A percentile compares a stretch with the other conserved stretches of the same genome.
These are phyloP conservation scores for Drosophila sp. DNA, from an alignment of 1,140 invertebrate species.

Conservation along the genomic window DNA sequence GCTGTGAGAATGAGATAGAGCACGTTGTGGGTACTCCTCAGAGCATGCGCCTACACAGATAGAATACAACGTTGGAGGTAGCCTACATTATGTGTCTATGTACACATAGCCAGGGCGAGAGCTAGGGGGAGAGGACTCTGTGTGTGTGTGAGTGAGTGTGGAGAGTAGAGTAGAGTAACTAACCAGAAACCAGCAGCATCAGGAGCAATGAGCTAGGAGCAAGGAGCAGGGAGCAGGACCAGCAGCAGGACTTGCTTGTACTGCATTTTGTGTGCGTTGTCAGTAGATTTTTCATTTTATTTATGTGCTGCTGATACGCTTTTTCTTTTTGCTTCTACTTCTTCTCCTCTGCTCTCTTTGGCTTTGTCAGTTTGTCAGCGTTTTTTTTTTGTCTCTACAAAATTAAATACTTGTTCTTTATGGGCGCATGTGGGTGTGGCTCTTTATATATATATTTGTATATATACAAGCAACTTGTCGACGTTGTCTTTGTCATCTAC, in stretches of 20 bases:
- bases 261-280: slow-evolving; percentile 72
- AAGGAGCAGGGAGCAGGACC: slow-evolving; percentile 65
- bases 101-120: neutral
- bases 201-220: slow-evolving; percentile 61
- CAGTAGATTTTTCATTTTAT: slow-evolving; percentile 82
- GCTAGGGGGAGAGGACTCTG: neutral
- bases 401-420: slow-evolving; percentile 77
- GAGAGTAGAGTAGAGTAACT: slow-evolving; percentile 4
- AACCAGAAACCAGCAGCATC: slow-evolving; percentile 2
- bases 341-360: slow-evolving; percentile 47
- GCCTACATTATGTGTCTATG: slow-evolving; percentile 79
- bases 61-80: slow-evolving; percentile 38
- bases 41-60: slow-evolving; percentile 46
- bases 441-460: slow-evolving; percentile 22
- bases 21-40: slow-evolving; percentile 40
- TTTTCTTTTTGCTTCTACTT: slow-evolving; percentile 29
- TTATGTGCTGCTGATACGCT: slow-evolving; percentile 68
- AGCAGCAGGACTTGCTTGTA: slow-evolving; percentile 62
- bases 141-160: neutral
- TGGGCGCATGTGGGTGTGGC: slow-evolving; percentile 40
- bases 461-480: slow-evolving; percentile 35
- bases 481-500: slow-evolving; percentile 55
- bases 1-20: slow-evolving; percentile 54
- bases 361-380: slow-evolving; percentile 71
- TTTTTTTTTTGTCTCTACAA: slow-evolving; percentile 46